Percentiles rank a stretch among this genome's conserved stretches.
Conservation (phyloP, 1,140 invertebrate genomes). For the Sycobia sp. region DNA sequence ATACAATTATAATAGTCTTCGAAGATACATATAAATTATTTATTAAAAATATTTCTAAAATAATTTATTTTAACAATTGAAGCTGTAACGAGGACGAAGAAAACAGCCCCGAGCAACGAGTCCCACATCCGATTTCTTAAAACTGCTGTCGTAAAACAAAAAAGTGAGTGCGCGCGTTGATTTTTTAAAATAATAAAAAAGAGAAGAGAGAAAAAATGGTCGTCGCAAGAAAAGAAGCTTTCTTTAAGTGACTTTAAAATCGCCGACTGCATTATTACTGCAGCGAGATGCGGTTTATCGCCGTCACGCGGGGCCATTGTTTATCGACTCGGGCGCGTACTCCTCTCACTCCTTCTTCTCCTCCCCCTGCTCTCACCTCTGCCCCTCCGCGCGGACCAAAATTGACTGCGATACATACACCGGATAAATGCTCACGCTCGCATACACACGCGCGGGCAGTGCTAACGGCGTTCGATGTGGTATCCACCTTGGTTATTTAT, state of each 20-base stretch:
- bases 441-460: too few relatives aligned
- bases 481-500: slow-evolving; percentile 29
- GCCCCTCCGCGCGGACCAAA: neutral
- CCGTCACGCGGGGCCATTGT: slow-evolving; percentile 2
- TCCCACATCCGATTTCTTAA: too few relatives aligned
- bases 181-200: slow-evolving; percentile 2
- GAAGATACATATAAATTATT: too few relatives aligned
- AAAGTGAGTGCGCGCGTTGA: too few relatives aligned
- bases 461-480: slow-evolving; percentile 22
- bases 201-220: too few relatives aligned
- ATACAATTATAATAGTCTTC: too few relatives aligned
- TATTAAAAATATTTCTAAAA: too few relatives aligned
- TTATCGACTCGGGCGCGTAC: slow-evolving; percentile 8
- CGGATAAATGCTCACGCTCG: neutral
- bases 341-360: neutral
- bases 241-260: slow-evolving; percentile 5
- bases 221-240: neutral
- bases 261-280: neutral
- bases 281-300: slow-evolving; percentile 6
- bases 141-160: too few relatives aligned
- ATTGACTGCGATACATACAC: slow-evolving; percentile 13
- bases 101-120: too few relatives aligned
- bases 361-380: neutral
- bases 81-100: too few relatives aligned
- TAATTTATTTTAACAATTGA: too few relatives aligned